phyloP scores from a whole-genome alignment of 2,113 vertebrate species.

The Oncorhynchus mykiss region DNA sequence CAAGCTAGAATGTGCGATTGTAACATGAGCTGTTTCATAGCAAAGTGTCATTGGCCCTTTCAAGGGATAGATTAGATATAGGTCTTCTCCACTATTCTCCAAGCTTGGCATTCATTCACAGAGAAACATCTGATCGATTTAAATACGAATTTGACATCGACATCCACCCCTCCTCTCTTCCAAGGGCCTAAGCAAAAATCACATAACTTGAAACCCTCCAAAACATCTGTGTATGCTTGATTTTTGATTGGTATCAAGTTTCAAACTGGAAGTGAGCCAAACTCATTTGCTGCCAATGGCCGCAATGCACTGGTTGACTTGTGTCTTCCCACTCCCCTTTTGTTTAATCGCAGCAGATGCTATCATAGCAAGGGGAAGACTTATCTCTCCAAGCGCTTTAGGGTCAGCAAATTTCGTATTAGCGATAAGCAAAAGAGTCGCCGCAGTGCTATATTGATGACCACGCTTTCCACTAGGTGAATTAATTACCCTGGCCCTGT shows the following conservation, averaged over 20 bases:
- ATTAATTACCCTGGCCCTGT: slow-evolving; percentile 17
- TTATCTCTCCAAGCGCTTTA: slow-evolving; percentile 32
- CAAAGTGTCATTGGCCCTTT: slow-evolving; percentile 25
- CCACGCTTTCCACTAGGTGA: slow-evolving; percentile 26
- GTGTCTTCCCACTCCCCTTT: slow-evolving; percentile 10
- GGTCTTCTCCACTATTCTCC: slow-evolving; percentile 36
- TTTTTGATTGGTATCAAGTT: neutral
- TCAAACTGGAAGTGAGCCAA: neutral
- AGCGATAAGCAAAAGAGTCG: slow-evolving; percentile 45
- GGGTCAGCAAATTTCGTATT: slow-evolving; percentile 58
- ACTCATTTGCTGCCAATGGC: neutral
- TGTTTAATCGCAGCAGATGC: slow-evolving; percentile 19
- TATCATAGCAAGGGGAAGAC: slow-evolving; percentile 19
- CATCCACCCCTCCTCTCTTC: neutral
- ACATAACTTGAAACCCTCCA: too few relatives aligned
- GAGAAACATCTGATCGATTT: slow-evolving; percentile 1
- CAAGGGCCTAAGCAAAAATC: too few relatives aligned
- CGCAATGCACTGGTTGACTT: neutral
- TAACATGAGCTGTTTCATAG: slow-evolving; percentile 31
- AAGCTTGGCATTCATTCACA: slow-evolving; percentile 34
- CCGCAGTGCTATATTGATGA: slow-evolving; percentile 36
- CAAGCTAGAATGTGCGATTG: slow-evolving; percentile 40
- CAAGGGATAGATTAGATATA: neutral
- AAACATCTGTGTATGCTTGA: neutral
- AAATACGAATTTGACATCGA: slow-evolving; percentile 19